These are phyloP conservation scores for Xenopus petersii DNA, from an alignment of 2,797 vertebrate genomes.

Conservation along the genomic window DNA sequence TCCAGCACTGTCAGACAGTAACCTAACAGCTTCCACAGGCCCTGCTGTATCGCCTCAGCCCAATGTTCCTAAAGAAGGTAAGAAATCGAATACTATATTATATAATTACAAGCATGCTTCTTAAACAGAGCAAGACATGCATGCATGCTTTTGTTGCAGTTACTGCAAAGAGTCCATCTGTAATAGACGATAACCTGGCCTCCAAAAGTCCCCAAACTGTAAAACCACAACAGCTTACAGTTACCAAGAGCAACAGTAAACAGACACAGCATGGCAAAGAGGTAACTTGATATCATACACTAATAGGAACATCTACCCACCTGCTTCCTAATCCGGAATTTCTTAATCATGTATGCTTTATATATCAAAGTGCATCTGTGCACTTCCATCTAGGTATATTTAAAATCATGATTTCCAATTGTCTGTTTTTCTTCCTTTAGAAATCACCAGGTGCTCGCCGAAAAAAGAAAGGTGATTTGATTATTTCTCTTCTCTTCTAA, in stretches of 20 bases:
- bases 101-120: no score
- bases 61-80: constrained; percentile 5
- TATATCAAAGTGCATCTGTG: no score
- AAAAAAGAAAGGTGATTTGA: constrained; percentile 17
- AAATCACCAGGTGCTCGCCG: neutral
- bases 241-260: neutral
- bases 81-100: neutral
- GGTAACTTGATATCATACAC: constrained; percentile 4
- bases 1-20: constrained; percentile 29
- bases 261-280: constrained; percentile 8
- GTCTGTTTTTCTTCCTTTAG: neutral
- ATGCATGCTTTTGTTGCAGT: neutral
- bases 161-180: neutral
- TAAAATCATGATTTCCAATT: no score
- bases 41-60: neutral
- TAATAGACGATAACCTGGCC: neutral
- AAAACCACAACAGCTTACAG: neutral
- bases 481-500: neutral
- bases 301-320: no score
- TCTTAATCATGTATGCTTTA: no score
- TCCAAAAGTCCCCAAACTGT: neutral
- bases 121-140: no score
- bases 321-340: no score
- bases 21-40: constrained; percentile 4
- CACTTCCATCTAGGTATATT: no score